Percentiles rank a stretch among this genome's conserved stretches.
Evolutionary conservation across 2,888 invertebrate genomes (phyloP).

Genomic region (Eupithecia subumbrata): DNA sequence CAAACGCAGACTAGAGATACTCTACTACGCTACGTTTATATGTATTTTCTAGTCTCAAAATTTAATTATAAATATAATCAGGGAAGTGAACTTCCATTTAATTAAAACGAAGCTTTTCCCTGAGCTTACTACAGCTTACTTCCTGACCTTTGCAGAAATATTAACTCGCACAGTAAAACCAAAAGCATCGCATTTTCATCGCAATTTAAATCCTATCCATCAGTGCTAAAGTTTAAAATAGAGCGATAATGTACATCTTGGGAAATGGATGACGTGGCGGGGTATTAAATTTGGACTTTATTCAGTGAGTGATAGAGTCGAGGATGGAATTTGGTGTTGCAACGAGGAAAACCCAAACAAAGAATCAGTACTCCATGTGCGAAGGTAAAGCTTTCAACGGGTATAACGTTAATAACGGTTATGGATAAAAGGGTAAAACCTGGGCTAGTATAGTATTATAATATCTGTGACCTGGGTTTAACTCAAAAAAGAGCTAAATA

Average conservation of each 20-base stretch:
- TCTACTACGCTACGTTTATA: too few relatives aligned
- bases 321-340: slow-evolving; percentile 12
- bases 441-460: too few relatives aligned
- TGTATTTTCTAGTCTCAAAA: too few relatives aligned
- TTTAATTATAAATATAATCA: not conserved
- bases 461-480: too few relatives aligned
- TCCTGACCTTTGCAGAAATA: not conserved
- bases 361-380: slow-evolving; percentile 18
- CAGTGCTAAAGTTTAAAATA: slow-evolving; percentile 13
- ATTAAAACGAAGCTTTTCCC: not conserved
- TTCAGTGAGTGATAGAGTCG: slow-evolving; percentile 8
- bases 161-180: not conserved
- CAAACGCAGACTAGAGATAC: not conserved
- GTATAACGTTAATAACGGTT: slow-evolving; percentile 4
- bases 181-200: not conserved
- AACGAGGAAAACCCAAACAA: slow-evolving; percentile 28
- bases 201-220: slow-evolving; percentile 12
- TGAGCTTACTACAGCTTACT: not conserved
- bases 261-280: not conserved
- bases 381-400: slow-evolving; percentile 25
- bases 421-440: not conserved
- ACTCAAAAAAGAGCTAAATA: not conserved
- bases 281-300: slow-evolving; percentile 12
- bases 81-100: not conserved
- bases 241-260: slow-evolving; percentile 6